Conservation (phyloP, 2,113 vertebrate species). For the Tragulus kanchil region DNA sequence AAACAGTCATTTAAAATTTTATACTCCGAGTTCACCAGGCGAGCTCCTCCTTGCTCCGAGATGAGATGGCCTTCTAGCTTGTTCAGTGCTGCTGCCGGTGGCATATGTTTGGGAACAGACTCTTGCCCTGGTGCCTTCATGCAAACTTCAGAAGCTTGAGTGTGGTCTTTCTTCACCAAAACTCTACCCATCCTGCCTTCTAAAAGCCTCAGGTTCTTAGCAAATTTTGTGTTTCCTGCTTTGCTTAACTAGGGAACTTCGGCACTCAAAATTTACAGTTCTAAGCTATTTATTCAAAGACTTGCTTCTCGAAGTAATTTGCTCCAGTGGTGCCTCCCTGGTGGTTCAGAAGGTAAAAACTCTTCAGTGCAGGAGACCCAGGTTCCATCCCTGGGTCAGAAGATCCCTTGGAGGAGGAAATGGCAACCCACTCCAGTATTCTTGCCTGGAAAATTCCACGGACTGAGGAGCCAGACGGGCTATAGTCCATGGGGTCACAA, state of each 20-base stretch:
- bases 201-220: not conserved
- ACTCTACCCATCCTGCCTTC: not conserved
- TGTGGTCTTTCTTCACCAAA: not conserved
- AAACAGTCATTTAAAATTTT: not conserved
- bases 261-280: not conserved
- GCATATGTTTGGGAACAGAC: not conserved
- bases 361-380: not conserved
- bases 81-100: not conserved
- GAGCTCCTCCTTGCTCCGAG: fast-evolving
- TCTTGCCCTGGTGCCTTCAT: not conserved
- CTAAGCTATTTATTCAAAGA: not conserved
- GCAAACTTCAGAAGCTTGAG: not conserved
- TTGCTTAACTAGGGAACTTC: not conserved
- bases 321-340: not conserved
- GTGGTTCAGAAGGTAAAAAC: not conserved
- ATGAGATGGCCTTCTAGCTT: not conserved
- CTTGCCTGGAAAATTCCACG: not conserved
- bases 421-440: not conserved
- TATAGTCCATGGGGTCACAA: not conserved
- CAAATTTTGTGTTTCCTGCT: not conserved
- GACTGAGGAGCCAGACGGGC: not conserved
- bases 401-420: not conserved
- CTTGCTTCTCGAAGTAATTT: not conserved
- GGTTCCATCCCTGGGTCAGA: not conserved
- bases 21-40: fast-evolving